Evolutionary conservation across 2,888 invertebrate species (phyloP).

Genomic region (Eilema griseolum): DNA sequence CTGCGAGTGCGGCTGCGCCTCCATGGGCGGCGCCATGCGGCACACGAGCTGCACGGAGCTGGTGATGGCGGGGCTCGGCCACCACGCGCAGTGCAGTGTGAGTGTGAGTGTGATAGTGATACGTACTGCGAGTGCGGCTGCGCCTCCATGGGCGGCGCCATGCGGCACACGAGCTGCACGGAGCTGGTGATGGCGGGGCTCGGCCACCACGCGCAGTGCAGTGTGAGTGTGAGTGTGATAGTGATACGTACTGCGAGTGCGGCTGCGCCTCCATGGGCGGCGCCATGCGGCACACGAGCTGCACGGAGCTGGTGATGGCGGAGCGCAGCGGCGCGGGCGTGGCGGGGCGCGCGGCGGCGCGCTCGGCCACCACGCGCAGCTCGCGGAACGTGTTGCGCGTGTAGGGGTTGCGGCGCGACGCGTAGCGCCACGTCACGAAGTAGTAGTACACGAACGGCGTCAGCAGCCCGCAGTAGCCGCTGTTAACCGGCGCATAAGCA

Average conservation of each 20-base stretch:
- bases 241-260: constrained; percentile 65
- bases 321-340: constrained; percentile 90
- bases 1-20: constrained; percentile 62
- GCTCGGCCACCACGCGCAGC: constrained; percentile 91
- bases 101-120: too few relatives aligned
- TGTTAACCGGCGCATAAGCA: constrained; percentile 70
- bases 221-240: too few relatives aligned
- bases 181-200: constrained; percentile 87
- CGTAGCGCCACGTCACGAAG: constrained; percentile 95
- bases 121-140: constrained; percentile 66
- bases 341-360: constrained; percentile 89
- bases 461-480: constrained; percentile 95
- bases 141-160: constrained; percentile 89
- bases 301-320: constrained; percentile 88
- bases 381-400: constrained; percentile 97
- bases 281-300: constrained; percentile 92
- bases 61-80: constrained; percentile 86
- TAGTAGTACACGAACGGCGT: constrained; percentile 99
- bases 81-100: too few relatives aligned
- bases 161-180: constrained; percentile 91
- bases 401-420: constrained; percentile 98
- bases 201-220: constrained; percentile 91
- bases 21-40: constrained; percentile 91
- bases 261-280: constrained; percentile 85
- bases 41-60: constrained; percentile 90